Evolutionary conservation across 2,888 invertebrate species (phyloP).

Genomic region (Brachypalpus laphriformis): DNA sequence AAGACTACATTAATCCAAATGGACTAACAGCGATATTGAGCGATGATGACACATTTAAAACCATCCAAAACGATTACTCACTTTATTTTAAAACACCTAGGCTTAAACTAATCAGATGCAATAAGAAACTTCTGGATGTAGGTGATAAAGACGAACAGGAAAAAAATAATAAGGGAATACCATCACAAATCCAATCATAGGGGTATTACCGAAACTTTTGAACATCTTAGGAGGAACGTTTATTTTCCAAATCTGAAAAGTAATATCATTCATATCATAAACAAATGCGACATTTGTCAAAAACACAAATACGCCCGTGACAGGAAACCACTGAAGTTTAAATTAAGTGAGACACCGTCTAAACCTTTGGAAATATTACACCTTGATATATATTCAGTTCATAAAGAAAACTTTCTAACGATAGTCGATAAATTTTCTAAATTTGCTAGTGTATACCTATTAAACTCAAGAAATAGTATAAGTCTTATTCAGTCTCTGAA

Average conservation of each 20-base stretch:
- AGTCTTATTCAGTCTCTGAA: slow-evolving; percentile 42
- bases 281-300: slow-evolving; percentile 52
- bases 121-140: slow-evolving; percentile 16
- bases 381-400: slow-evolving; percentile 13
- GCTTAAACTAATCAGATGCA: too few species aligned
- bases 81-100: too few species aligned
- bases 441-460: slow-evolving; percentile 43
- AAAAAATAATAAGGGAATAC: slow-evolving; percentile 1
- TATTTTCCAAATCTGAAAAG: slow-evolving; percentile 60
- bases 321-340: slow-evolving; percentile 24
- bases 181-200: slow-evolving; percentile 35
- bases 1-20: too few species aligned
- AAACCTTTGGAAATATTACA: slow-evolving; percentile 51
- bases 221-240: slow-evolving; percentile 41
- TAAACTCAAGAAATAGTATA: slow-evolving; percentile 54
- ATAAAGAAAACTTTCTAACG: slow-evolving; percentile 29
- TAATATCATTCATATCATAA: slow-evolving; percentile 25
- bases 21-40: too few species aligned
- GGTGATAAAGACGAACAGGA: slow-evolving; percentile 9
- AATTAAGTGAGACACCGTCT: slow-evolving; percentile 51
- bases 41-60: too few species aligned
- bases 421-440: slow-evolving; percentile 48
- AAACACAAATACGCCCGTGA: slow-evolving; percentile 65
- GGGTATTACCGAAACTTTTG: slow-evolving; percentile 28
- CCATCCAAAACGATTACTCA: too few species aligned